Percentiles rank a stretch among this genome's conserved stretches.
Evolutionary conservation across 2,888 invertebrate species (phyloP).

Genomic region (Latrodectus hesperus): DNA sequence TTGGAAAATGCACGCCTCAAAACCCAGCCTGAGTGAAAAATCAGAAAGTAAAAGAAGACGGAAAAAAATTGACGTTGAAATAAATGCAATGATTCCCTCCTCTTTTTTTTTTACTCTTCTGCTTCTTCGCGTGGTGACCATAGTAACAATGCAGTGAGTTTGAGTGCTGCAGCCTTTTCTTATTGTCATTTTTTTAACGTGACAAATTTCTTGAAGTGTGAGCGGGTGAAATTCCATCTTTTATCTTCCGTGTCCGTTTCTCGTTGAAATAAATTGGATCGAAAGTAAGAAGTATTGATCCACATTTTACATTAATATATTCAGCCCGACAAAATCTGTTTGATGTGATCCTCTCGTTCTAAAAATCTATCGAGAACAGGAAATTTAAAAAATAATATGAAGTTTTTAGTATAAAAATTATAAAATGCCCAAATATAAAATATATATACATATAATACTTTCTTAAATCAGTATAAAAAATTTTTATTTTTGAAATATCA

Average conservation of each 20-base stretch:
- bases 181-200: constrained; percentile 57
- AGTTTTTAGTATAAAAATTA: too few species aligned
- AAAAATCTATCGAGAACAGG: too few species aligned
- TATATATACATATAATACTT: too few species aligned
- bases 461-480: too few species aligned
- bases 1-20: constrained; percentile 49
- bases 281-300: neutral
- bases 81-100: constrained; percentile 62
- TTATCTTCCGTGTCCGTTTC: constrained; percentile 28
- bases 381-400: too few species aligned
- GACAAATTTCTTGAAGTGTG: constrained; percentile 43
- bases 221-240: constrained; percentile 39
- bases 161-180: constrained; percentile 19
- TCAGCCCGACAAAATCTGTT: neutral
- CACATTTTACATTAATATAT: neutral
- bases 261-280: constrained; percentile 38
- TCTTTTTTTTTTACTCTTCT: constrained; percentile 8
- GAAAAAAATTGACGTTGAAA: constrained; percentile 58
- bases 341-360: neutral
- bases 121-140: constrained; percentile 45
- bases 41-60: constrained; percentile 27
- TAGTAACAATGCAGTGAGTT: constrained; percentile 54
- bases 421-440: too few species aligned
- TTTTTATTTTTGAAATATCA: too few species aligned
- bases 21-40: constrained; percentile 56